These are phyloP conservation scores for Nephotettix cincticeps DNA, from an alignment of 1,140 invertebrate species.

Conservation along the genomic window DNA sequence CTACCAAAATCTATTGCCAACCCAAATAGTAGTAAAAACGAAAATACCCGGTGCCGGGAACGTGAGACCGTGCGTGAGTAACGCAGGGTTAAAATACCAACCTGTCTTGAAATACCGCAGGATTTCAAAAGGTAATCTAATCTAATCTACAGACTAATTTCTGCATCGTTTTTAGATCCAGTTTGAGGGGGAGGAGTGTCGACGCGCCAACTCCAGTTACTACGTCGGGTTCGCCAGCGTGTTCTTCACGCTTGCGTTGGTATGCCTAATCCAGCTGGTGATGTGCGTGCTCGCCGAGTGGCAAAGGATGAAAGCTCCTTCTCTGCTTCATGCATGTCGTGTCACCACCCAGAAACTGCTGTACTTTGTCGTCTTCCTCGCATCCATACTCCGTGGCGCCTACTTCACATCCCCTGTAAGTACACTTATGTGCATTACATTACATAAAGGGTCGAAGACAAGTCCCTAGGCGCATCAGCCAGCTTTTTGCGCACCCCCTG, in stretches of 20 bases:
- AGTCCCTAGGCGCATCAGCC: too few species aligned
- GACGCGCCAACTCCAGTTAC: constrained; percentile 62
- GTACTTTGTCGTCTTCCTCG: constrained; percentile 86
- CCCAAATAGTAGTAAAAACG: too few species aligned
- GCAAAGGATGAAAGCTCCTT: constrained; percentile 76
- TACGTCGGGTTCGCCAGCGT: constrained; percentile 73
- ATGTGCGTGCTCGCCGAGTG: constrained; percentile 83
- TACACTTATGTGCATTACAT: too few species aligned
- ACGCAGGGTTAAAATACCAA: too few species aligned
- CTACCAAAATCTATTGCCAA: too few species aligned
- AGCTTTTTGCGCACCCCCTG: too few species aligned
- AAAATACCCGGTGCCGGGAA: too few species aligned
- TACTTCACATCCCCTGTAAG: constrained; percentile 88
- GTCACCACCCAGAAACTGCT: constrained; percentile 90
- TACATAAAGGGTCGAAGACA: too few species aligned
- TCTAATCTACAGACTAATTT: too few species aligned
- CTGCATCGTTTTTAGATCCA: constrained; percentile 61
- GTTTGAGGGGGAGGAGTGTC: constrained; percentile 63
- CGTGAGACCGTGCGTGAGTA: too few species aligned
- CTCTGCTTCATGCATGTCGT: constrained; percentile 74
- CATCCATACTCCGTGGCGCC: constrained; percentile 78
- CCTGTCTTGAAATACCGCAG: too few species aligned
- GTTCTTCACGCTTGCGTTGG: constrained; percentile 80
- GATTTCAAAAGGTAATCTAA: too few species aligned
- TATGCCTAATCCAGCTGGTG: constrained; percentile 83